Conservation (phyloP, 2,797 vertebrate species). For the Spinibarbus caldwelli region DNA sequence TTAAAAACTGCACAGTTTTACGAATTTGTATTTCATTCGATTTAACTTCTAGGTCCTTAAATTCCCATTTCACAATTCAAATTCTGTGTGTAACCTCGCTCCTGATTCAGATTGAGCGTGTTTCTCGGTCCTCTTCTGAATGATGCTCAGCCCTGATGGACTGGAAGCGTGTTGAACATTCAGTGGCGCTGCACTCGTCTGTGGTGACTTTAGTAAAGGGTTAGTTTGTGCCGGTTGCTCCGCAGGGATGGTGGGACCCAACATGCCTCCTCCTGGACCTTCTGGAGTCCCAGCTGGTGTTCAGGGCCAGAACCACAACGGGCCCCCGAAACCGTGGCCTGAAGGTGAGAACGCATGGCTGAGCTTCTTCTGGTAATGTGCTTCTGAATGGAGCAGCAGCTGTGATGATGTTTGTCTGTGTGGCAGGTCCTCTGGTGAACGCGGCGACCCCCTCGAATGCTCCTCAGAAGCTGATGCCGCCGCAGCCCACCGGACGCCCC, state of each 20-base stretch:
- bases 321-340: constrained; percentile 85
- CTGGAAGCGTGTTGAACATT: constrained; percentile 10
- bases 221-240: constrained; percentile 56
- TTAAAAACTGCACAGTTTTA: too few relatives aligned
- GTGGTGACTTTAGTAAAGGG: constrained; percentile 57
- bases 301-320: constrained; percentile 81
- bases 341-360: constrained; percentile 77
- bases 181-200: constrained; percentile 6
- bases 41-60: too few relatives aligned
- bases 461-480: constrained; percentile 85
- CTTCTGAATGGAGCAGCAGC: too few relatives aligned
- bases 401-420: background rate
- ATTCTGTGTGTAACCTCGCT: background rate
- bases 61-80: background rate
- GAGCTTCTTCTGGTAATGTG: too few relatives aligned
- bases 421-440: constrained; percentile 89
- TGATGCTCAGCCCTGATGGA: background rate
- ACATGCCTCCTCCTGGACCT: constrained; percentile 85
- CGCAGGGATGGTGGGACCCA: constrained; percentile 83
- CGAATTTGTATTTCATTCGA: too few relatives aligned
- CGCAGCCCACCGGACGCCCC: constrained; percentile 83
- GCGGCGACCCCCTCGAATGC: constrained; percentile 83
- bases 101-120: background rate
- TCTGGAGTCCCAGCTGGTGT: constrained; percentile 81
- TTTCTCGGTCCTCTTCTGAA: background rate